Evolutionary conservation across 2,888 invertebrate species (phyloP), one percentile per base, ranked within the genome.

Genomic region (Drosophila tanythrix): DNA sequence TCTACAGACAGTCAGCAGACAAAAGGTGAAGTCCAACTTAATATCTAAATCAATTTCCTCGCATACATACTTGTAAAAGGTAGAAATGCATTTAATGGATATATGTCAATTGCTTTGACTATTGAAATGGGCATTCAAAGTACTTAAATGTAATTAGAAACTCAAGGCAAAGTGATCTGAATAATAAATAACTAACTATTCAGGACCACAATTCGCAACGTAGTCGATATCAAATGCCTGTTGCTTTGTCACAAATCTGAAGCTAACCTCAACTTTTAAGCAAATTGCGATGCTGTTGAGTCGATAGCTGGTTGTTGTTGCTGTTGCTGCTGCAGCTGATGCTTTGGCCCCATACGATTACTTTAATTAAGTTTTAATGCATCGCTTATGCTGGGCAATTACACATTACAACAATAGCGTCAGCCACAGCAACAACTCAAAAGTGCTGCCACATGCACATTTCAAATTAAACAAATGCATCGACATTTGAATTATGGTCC

Each of bases 381-480:
- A 62, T 59, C 74, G 64, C 80, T 76, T 79, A 72, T 66, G 66
- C 57, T 48, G 60, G 68, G 56, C 67, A 78, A 79, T 79, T 78
- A 74, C 64, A 63, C 27, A 55, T 53, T 33, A 8, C 46, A 46
- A 25, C 25, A 46, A 29, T 18, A 18, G 18, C 27, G 55, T 13
- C 18, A 55, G 40, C 43, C 51, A 50, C 29, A 53, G 50, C 36
- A 51, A 40, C 40, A 65, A 59, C 62, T 56, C 67, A 55, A 75
- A 83, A 77, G 69, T 80, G 82, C 84, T 82, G 85, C 79, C 88
- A 76, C 74, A 82, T 88, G 85, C 82, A 83, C 72, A 83, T 71
- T 82, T 82, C 70, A 79, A 87, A 84, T 78, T 71, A 76, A 83
- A 84, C 79, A 87, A 87, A 87, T 87, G 76, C 83, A 84, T 89